Percentiles rank a stretch among this genome's conserved stretches.
Conservation (phyloP, 2,113 vertebrate species). For the Pygoscelis adeliae region DNA sequence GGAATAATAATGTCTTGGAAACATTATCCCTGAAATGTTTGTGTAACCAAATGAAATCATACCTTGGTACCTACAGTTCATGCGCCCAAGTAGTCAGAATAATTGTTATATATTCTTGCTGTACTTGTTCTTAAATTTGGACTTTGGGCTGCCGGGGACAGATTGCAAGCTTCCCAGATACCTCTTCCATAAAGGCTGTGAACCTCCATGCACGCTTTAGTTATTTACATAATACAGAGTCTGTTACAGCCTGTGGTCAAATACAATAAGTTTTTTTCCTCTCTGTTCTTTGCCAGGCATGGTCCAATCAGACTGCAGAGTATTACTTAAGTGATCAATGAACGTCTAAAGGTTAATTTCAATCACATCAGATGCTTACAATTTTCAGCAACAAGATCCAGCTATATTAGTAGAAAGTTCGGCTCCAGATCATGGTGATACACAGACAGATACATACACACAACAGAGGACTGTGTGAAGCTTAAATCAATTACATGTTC, state of each 20-base stretch:
- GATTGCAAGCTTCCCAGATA: background rate
- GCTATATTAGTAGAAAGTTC: background rate
- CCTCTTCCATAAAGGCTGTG: background rate
- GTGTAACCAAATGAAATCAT: background rate
- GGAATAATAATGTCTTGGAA: background rate
- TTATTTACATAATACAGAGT: background rate
- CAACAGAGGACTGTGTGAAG: background rate
- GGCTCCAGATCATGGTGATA: background rate
- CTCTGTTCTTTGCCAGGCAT: background rate
- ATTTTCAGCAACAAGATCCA: background rate
- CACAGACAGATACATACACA: background rate
- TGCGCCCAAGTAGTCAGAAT: background rate
- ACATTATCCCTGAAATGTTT: background rate
- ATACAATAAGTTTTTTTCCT: background rate
- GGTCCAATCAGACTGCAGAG: background rate
- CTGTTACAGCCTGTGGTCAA: background rate
- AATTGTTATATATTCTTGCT: background rate
- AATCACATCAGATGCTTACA: background rate
- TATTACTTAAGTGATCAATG: background rate
- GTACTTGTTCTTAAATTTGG: background rate
- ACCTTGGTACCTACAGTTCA: background rate
- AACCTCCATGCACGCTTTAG: background rate
- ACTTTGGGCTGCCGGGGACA: background rate
- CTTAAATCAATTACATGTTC: background rate
- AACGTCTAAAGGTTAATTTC: background rate